phyloP scores from a whole-genome alignment of 2,888 invertebrate genomes.

The Subacronicta megacephala region DNA sequence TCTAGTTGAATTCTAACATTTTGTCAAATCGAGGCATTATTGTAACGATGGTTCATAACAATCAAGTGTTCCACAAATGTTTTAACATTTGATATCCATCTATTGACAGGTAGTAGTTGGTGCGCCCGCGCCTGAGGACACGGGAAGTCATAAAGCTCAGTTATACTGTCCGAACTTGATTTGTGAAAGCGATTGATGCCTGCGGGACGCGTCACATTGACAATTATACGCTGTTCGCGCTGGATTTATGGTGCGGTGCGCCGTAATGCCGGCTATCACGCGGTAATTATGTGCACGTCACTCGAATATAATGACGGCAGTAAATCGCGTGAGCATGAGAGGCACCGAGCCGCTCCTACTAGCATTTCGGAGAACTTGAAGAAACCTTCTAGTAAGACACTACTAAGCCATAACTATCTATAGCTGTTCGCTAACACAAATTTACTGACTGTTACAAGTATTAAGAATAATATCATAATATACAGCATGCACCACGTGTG shows the following conservation, averaged over 20 bases:
- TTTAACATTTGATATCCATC: no score
- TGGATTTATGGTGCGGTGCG: conserved; percentile 25
- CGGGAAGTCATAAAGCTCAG: conserved; percentile 28
- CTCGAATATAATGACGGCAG: conserved; percentile 26
- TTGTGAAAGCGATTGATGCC: conserved; percentile 47
- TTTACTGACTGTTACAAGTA: not conserved
- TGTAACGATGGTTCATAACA: not conserved
- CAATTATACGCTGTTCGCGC: conserved; percentile 17
- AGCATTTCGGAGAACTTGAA: not conserved
- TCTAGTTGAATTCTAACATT: conserved; percentile 9
- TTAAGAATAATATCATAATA: not conserved
- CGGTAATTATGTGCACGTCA: conserved; percentile 31
- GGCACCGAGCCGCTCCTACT: not conserved
- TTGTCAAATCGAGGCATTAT: not conserved
- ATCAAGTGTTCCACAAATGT: conserved; percentile 3
- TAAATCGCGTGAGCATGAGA: conserved; percentile 7
- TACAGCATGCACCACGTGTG: not conserved
- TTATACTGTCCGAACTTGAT: conserved; percentile 37
- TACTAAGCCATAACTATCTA: not conserved
- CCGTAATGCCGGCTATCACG: conserved; percentile 31
- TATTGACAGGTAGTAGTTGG: not conserved
- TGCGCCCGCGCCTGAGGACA: conserved; percentile 11
- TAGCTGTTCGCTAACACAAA: not conserved
- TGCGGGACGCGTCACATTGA: conserved; percentile 40
- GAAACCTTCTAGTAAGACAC: not conserved